Evolutionary conservation across 2,797 vertebrate species (phyloP).

Genomic region (Scomberomorus guttatus): DNA sequence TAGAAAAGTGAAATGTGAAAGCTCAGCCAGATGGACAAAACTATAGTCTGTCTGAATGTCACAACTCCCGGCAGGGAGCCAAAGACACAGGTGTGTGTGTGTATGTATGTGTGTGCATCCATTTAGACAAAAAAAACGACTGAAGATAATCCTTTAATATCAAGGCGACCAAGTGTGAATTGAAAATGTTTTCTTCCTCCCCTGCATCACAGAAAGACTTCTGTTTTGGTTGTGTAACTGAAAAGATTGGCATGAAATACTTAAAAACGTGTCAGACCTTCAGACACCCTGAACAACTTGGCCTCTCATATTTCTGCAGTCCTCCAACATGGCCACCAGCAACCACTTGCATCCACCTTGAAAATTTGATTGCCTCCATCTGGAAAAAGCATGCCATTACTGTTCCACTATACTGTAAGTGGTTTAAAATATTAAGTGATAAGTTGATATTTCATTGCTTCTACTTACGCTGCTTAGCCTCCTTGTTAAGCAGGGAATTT

Average conservation of each 20-base stretch:
- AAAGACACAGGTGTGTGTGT: slow-evolving; percentile 54
- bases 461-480: background rate
- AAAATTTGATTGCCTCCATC: slow-evolving; percentile 1
- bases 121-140: slow-evolving; percentile 26
- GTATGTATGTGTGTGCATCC: slow-evolving; percentile 25
- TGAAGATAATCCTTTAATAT: background rate
- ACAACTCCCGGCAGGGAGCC: slow-evolving; percentile 55
- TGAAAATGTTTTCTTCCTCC: background rate
- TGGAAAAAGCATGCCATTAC: background rate
- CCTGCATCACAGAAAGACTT: background rate
- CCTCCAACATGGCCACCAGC: slow-evolving; percentile 14
- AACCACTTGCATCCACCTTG: slow-evolving; percentile 2
- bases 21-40: slow-evolving; percentile 68
- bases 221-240: background rate
- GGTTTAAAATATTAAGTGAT: background rate
- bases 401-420: background rate
- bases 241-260: slow-evolving; percentile 16
- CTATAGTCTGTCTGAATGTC: slow-evolving; percentile 51
- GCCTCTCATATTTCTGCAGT: slow-evolving; percentile 14
- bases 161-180: background rate
- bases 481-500: background rate
- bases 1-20: slow-evolving; percentile 45
- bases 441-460: background rate
- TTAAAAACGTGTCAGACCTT: slow-evolving; percentile 19
- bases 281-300: slow-evolving; percentile 15